Evolutionary conservation across 2,797 vertebrate genomes (phyloP).

Genomic region (Eulemur rubriventer): DNA sequence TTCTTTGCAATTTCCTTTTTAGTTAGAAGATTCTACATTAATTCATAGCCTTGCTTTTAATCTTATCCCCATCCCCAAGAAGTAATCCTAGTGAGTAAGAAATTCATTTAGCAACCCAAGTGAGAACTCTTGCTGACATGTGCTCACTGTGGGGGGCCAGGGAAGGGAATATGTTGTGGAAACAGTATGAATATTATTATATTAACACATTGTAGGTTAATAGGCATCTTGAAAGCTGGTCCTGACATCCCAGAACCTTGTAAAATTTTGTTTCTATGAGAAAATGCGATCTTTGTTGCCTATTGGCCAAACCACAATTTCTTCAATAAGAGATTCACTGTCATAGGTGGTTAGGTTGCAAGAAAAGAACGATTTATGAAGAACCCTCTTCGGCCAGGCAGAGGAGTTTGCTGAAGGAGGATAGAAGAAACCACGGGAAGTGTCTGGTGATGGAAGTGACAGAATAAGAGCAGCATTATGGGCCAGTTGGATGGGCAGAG

Average conservation of each 20-base stretch:
- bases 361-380: neutral
- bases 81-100: neutral
- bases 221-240: neutral
- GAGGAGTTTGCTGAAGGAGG: neutral
- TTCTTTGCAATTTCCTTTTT: neutral
- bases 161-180: neutral
- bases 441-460: neutral
- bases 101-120: neutral
- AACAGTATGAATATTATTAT: neutral
- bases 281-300: neutral
- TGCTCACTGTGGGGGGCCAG: neutral
- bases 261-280: neutral
- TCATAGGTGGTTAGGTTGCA: neutral
- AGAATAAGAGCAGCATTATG: neutral
- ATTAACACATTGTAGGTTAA: neutral
- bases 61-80: neutral
- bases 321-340: neutral
- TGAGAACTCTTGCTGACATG: neutral
- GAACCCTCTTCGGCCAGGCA: no score
- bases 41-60: neutral
- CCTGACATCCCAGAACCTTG: neutral
- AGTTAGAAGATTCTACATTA: neutral
- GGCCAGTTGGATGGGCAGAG: neutral
- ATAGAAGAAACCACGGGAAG: neutral
- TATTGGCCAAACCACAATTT: neutral